phyloP scores from a whole-genome alignment of 2,888 invertebrate genomes.

The Sinodicranocentrus sp. region DNA sequence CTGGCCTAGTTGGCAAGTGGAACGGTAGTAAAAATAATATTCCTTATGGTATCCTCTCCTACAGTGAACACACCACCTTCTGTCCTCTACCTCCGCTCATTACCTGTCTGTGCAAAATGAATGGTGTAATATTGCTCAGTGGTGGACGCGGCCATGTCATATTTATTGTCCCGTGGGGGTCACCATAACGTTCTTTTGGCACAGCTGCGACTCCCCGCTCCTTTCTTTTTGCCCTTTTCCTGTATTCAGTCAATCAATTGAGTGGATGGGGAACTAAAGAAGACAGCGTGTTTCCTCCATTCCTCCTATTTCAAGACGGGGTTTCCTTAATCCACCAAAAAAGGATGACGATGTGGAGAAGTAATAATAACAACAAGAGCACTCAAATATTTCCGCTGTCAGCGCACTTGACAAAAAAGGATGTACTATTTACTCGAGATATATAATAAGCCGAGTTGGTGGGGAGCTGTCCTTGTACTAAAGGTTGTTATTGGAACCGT shows the following conservation, averaged over 20 bases:
- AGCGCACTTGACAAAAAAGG: not conserved
- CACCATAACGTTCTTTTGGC: constrained; percentile 13
- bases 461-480: not conserved
- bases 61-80: not conserved
- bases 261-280: not conserved
- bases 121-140: not conserved
- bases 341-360: not conserved
- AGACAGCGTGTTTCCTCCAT: constrained; percentile 8
- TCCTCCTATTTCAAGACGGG: not conserved
- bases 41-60: too few relatives aligned
- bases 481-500: not conserved
- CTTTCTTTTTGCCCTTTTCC: not conserved
- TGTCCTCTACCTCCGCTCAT: not conserved
- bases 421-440: not conserved
- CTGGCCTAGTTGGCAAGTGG: constrained; percentile 1
- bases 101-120: constrained; percentile 4
- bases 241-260: constrained; percentile 24
- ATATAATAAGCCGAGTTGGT: not conserved
- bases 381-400: not conserved
- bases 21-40: constrained; percentile 11
- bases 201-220: constrained; percentile 37
- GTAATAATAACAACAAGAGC: not conserved
- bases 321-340: not conserved
- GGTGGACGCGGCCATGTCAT: constrained; percentile 17
- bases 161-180: constrained; percentile 51